Base-by-base conservation (phyloP, 2,888 invertebrate species). In the Esperia sulphurella region DNA sequence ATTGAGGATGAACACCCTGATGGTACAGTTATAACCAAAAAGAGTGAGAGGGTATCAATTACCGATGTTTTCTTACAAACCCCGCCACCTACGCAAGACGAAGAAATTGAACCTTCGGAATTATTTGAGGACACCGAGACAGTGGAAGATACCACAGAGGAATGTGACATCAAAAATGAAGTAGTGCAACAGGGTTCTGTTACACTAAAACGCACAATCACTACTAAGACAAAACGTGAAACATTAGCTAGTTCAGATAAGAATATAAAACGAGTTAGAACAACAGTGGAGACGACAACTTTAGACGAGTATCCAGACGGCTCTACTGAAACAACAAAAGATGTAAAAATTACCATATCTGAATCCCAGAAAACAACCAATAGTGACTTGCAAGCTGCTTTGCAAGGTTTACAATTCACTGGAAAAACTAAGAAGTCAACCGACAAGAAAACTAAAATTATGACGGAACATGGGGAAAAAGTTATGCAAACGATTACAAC, bases 181-280 rank as follows among this genome's bases (percentile, higher is more conserved):
- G 53, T 72, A 8, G 54, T 89, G 35, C 65, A 78, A 48, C 74
- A 81, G 52, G 86, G 76, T n/a, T 61, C 73, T 33, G 49, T 72
- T 12, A 71, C 65, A 37, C 80, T 90, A 2, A 83, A 83, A 51
- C 82, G 89, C 31, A 83, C 77, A 52, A 78, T 88, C 3, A 88
- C 86, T 14, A 90, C 85, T 14, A 84, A 82, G 64, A 90, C 90
- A 8, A 90, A 79, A 58, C 77, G 79, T 14, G 90, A 90, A 63
- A 87, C 84, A 13, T 71, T 90, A 54, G 77, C 89, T 44, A 92
- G 91, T 51, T 75, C 77, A 44, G 90, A 92, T 55, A 73, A 74
- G 52, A 83, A 75, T 68, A 90, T 91, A 40, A 91, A 91, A 74
- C 90, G 92, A 14, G 83, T 92, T 46, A 88, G 92, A 59, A 91